phyloP scores from a whole-genome alignment of 1,140 invertebrate genomes.

The Meloidogyne exigua region DNA sequence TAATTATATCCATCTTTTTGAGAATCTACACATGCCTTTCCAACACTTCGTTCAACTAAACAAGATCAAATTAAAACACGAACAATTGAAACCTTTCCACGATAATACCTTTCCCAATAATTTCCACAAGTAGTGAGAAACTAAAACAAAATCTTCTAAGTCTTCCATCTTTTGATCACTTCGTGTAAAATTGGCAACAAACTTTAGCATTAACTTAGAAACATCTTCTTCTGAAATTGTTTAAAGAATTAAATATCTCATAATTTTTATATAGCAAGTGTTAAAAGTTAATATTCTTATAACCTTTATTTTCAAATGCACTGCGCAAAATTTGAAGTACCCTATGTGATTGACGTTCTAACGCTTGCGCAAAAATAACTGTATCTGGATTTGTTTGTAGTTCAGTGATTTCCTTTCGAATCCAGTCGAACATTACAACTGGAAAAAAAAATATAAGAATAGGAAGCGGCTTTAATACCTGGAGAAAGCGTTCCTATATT shows the following conservation, averaged over 20 bases:
- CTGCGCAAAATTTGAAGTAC: not conserved
- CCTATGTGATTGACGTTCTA: not conserved
- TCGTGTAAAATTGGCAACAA: not conserved
- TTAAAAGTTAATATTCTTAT: too few species aligned
- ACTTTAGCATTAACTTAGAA: not conserved
- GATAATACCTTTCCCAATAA: not conserved
- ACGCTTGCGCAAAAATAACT: not conserved
- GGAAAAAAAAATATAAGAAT: not conserved
- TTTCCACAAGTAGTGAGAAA: slow-evolving; percentile 9
- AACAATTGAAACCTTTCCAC: slow-evolving; percentile 7
- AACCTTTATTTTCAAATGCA: not conserved
- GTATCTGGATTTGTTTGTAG: not conserved
- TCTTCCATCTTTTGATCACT: not conserved
- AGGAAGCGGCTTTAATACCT: not conserved
- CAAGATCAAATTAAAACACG: not conserved
- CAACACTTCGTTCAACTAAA: not conserved
- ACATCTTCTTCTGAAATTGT: not conserved
- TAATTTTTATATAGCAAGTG: too few species aligned
- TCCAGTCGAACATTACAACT: not conserved
- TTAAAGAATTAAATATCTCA: not conserved
- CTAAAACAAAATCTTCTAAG: slow-evolving; percentile 3
- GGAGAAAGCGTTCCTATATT: not conserved
- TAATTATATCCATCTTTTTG: not conserved
- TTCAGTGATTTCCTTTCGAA: not conserved
- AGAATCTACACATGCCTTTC: not conserved